Percentiles rank a stretch among this genome's conserved stretches.
Conservation (phyloP, 2,888 invertebrate genomes). For the Cheilosia vulpina region DNA sequence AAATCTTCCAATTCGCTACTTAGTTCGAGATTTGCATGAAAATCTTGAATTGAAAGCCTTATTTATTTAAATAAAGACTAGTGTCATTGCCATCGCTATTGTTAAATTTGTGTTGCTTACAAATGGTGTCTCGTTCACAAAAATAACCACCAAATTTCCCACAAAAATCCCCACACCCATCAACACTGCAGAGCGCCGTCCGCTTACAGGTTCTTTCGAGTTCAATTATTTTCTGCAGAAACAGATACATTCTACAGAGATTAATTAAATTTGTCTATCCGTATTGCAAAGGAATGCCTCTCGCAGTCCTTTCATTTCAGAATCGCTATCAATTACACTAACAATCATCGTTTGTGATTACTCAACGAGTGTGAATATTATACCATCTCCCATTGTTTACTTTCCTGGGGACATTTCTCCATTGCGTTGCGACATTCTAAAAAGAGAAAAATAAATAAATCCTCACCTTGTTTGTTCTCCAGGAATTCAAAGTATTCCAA, state of each 20-base stretch:
- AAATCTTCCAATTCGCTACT: too few relatives aligned
- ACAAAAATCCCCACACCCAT: too few relatives aligned
- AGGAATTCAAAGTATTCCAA: neutral
- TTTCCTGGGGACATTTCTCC: neutral
- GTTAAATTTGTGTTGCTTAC: too few relatives aligned
- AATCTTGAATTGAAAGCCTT: too few relatives aligned
- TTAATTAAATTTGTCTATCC: neutral
- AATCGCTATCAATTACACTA: slow-evolving; percentile 1
- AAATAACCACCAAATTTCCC: too few relatives aligned
- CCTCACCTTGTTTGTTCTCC: neutral
- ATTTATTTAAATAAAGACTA: too few relatives aligned
- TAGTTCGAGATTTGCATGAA: too few relatives aligned
- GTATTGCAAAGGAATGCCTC: neutral
- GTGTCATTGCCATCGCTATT: too few relatives aligned
- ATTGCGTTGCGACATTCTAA: neutral
- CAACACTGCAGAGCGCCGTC: too few relatives aligned
- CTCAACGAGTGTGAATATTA: neutral
- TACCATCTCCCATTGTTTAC: neutral
- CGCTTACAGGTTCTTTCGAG: too few relatives aligned
- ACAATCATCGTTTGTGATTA: slow-evolving; percentile 4
- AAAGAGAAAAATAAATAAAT: neutral
- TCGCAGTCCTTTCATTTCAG: neutral
- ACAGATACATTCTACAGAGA: neutral
- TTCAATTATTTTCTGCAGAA: too few relatives aligned
- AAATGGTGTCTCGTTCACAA: too few relatives aligned